Base-by-base conservation (phyloP, 1,140 invertebrate genomes). In the Drosophila sturtevanti region DNA sequence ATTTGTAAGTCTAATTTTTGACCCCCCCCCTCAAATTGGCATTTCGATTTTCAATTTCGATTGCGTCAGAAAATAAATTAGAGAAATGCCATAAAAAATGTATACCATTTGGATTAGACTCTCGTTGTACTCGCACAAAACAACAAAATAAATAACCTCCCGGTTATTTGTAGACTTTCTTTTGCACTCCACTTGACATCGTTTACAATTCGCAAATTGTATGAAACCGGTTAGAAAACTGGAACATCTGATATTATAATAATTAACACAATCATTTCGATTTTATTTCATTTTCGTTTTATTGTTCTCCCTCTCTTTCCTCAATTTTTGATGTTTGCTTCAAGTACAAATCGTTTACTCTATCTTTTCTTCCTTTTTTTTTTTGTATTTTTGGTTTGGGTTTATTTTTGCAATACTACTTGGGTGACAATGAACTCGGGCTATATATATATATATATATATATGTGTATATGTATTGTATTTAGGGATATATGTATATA, bases 1-100 rank as follows among this genome's bases (percentile, higher is more conserved):
- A 81, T 86, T 86, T 86, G 82, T 37, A 58, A 87, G 61, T 72
- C 82, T 62, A 86, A 86, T 48, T 58, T 14, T 35, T 9, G 22
- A 4, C 27, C 27, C 27, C 22, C 2, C 27, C 27, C 27, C 27
- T 4, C 2, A 55, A 35, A 24, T 0, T 6, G 11, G 27, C 63
- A 72, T 66, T 24, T 56, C 44, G 63, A 61, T 79, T 72, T 58
- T 76, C 38, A 72, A 31, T 68, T 79, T 67, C 18, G 7, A 54
- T 74, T 55, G 31, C 55, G 72, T 74, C 41, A 48, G 16, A 31
- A 31, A 31, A 4, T 31, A 1, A 6, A 4, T 31, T 4, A 31
- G 27, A 6, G 7, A 31, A 31, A 31, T 31, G 3, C 27, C 27
- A 31, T 31, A 6, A 31, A 6, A 31, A 31, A 31, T 31, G 27